Percentiles rank a stretch among this genome's conserved stretches.
phyloP scores from a whole-genome alignment of 2,113 vertebrate species.

The Pyxicephalus adspersus region DNA sequence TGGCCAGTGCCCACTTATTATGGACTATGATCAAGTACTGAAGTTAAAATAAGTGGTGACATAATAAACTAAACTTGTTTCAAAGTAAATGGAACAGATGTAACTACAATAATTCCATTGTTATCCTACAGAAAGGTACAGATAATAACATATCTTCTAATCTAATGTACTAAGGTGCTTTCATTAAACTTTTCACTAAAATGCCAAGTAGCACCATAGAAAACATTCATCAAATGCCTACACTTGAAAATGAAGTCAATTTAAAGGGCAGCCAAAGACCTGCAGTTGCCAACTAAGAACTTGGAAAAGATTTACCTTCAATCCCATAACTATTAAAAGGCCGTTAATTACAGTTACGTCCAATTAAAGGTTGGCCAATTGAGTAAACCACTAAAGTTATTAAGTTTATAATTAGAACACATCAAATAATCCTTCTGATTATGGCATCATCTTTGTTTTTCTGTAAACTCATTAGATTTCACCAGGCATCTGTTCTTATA shows the following conservation, averaged over 20 bases:
- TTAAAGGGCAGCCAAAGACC: constrained; percentile 7
- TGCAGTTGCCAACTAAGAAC: constrained; percentile 19
- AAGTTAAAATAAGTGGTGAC: too few species aligned
- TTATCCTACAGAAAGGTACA: too few species aligned
- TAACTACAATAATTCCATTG: too few species aligned
- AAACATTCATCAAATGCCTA: neutral
- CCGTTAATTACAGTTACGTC: neutral
- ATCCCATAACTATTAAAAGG: constrained; percentile 4
- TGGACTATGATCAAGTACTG: too few species aligned
- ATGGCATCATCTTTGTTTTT: neutral
- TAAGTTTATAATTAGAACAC: constrained; percentile 9
- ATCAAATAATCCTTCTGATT: neutral
- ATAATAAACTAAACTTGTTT: too few species aligned
- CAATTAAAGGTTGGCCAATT: constrained; percentile 28
- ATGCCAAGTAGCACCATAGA: neutral
- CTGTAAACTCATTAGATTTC: neutral
- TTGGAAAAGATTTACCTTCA: constrained; percentile 7
- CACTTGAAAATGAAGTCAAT: constrained; percentile 3
- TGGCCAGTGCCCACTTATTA: too few species aligned
- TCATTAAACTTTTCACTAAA: neutral
- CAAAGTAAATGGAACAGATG: too few species aligned
- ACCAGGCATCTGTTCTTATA: neutral
- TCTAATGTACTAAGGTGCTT: neutral
- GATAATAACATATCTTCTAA: too few species aligned
- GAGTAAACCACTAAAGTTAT: constrained; percentile 11